Evolutionary conservation across 2,797 vertebrate species (phyloP), one percentile per base, ranked within the genome.

Genomic region (Myripristis jacobus): DNA sequence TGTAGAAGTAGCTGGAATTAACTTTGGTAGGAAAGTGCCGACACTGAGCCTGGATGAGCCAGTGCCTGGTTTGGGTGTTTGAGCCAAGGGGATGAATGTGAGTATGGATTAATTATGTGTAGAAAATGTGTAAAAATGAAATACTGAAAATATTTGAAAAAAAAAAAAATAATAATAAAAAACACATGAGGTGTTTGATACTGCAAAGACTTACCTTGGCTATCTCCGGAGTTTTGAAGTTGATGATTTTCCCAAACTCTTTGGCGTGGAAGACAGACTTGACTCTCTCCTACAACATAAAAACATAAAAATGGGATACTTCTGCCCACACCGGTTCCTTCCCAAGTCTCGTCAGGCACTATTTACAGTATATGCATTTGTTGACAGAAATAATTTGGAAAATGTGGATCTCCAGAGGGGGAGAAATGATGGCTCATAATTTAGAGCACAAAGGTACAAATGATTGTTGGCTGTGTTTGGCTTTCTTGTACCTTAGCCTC

Each of bases 231-330:
- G 91, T 95, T 93, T 70, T 96, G 88, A 99, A 99, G 92, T 99
- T 99, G 89, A 99, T 96, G 84, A 99, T 99, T 94, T 99, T 99
- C 79, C 97, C 97, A 93, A 97, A 99, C 91, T 99, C 97, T 91
- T 97, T 99, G 91, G 97, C 95, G 73, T 99, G 97, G 83, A 99
- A 99, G 73, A 99, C 97, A 62, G 97, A 99, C 75, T 97, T 98
- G 2, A 99, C 96, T 76, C 97, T 94, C 87, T 99, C 98, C 98
- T 99, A 88, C 24, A 88, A 82, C 66, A 43, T 4, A 66, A 3
- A 71, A 55, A 18, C 15, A 0, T 36, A 15, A 41, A 12, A 16
- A 2, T 38, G 10, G 1, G 12, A 12, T 38, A 38, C 36, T 38
- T 10, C 34, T 36, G 6, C 10, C 34, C 34, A 31, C 4, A n/a